Evolutionary conservation across 1,140 invertebrate genomes (phyloP).

Genomic region (Drosophila hydei): DNA sequence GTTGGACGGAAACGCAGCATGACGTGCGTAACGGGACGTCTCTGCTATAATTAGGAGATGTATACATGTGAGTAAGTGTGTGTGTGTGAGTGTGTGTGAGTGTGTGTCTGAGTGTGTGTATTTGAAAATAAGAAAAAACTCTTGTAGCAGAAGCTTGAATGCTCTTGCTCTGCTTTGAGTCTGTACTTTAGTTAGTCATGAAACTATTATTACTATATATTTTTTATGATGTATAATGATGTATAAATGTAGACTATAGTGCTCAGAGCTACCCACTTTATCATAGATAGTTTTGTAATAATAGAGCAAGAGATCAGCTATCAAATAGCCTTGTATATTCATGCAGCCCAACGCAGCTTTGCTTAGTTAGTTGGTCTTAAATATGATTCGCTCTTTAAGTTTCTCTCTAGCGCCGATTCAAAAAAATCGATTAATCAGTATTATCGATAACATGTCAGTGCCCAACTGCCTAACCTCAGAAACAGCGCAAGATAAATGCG

Average conservation of each 20-base stretch:
- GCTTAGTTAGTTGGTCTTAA: too few relatives aligned
- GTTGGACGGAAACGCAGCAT: conserved; percentile 52
- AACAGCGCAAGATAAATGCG: conserved; percentile 59
- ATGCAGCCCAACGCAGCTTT: too few relatives aligned
- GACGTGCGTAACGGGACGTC: conserved; percentile 29
- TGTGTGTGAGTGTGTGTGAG: neutral
- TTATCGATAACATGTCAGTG: conserved; percentile 47
- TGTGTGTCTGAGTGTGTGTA: neutral
- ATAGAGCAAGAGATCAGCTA: too few relatives aligned
- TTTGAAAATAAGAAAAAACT: neutral
- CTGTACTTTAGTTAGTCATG: too few relatives aligned
- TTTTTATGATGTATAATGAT: too few relatives aligned
- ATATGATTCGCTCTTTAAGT: too few relatives aligned
- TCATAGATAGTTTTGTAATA: too few relatives aligned
- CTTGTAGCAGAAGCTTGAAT: neutral
- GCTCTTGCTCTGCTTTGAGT: too few relatives aligned
- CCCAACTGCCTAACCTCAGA: conserved; percentile 15
- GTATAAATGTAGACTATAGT: too few relatives aligned
- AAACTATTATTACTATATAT: too few relatives aligned
- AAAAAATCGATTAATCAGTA: conserved; percentile 35
- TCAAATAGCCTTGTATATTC: too few relatives aligned
- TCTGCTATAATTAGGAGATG: conserved; percentile 47
- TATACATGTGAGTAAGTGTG: neutral
- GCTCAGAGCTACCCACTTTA: too few relatives aligned
- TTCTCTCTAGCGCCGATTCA: neutral